phyloP scores from a whole-genome alignment of 2,113 vertebrate species.

The Pelecanus crispus region DNA sequence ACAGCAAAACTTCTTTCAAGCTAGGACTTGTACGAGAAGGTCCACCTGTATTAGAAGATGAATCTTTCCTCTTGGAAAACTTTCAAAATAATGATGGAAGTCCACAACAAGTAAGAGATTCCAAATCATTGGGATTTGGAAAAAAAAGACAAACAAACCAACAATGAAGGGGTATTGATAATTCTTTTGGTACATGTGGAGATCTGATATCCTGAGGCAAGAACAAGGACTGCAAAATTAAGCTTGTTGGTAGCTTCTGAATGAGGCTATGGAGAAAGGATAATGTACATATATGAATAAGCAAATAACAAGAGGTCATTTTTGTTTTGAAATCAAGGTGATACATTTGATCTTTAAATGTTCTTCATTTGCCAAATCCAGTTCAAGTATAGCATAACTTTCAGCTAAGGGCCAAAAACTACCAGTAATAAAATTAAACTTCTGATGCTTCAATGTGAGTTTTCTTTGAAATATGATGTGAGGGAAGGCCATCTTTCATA shows the following conservation, averaged over 20 bases:
- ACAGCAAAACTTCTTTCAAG: conserved; percentile 21
- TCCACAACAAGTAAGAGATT: conserved; percentile 55
- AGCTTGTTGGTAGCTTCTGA: not conserved
- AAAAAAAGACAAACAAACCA: not conserved
- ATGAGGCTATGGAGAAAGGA: not conserved
- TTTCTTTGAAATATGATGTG: not conserved
- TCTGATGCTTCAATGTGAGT: not conserved
- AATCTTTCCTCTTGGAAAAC: not conserved
- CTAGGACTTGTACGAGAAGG: not conserved
- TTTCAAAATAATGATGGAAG: not conserved
- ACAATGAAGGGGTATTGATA: not conserved
- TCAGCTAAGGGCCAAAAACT: not conserved
- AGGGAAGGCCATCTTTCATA: not conserved
- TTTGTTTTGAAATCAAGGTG: not conserved
- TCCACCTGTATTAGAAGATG: conserved; percentile 2
- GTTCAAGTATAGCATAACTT: not conserved
- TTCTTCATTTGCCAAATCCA: not conserved
- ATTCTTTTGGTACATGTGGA: not conserved
- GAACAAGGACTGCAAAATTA: not conserved
- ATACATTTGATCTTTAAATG: not conserved
- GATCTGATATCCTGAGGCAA: not conserved
- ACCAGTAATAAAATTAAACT: not conserved
- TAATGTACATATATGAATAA: not conserved
- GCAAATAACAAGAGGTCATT: not conserved
- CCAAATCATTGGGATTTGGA: not conserved